A percentile compares a stretch with the other conserved stretches of the same genome.
Evolutionary conservation across 92 coral and sea anemone species (phyloP).

Genomic region (Zoanthus sansibaricus): DNA sequence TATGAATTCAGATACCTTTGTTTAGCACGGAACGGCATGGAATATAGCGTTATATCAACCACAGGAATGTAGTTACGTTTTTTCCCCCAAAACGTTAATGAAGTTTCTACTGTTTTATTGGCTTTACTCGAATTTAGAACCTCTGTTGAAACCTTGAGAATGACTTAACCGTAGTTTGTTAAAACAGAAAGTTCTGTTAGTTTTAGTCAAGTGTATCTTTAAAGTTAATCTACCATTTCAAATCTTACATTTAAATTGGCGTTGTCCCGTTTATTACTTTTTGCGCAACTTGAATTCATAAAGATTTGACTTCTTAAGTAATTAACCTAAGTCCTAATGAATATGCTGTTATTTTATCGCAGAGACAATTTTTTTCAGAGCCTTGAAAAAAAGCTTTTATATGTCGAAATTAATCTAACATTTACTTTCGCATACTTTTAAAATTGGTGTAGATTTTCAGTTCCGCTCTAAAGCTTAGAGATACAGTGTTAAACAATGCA

Average conservation of each 20-base stretch:
- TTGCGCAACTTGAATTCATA: neutral
- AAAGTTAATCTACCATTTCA: neutral
- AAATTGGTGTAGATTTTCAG: neutral
- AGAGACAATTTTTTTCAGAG: too few species aligned
- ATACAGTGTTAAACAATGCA: neutral
- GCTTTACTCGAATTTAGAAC: neutral
- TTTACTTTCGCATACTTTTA: neutral
- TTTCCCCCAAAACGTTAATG: neutral
- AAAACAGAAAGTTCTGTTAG: neutral
- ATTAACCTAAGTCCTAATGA: neutral
- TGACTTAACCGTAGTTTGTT: neutral
- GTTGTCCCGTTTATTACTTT: slow-evolving; percentile 2
- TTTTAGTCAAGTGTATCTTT: neutral
- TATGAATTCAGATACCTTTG: neutral
- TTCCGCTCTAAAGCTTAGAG: neutral
- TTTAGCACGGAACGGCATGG: neutral
- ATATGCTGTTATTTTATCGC: too few species aligned
- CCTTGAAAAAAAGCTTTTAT: neutral
- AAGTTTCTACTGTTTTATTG: neutral
- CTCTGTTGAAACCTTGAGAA: neutral
- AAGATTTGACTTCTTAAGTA: neutral
- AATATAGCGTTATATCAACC: neutral
- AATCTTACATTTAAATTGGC: neutral
- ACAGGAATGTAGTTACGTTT: neutral
- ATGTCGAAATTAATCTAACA: neutral